Base-by-base conservation (phyloP, 2,797 vertebrate genomes). In the Pachyuromys duprasi region DNA sequence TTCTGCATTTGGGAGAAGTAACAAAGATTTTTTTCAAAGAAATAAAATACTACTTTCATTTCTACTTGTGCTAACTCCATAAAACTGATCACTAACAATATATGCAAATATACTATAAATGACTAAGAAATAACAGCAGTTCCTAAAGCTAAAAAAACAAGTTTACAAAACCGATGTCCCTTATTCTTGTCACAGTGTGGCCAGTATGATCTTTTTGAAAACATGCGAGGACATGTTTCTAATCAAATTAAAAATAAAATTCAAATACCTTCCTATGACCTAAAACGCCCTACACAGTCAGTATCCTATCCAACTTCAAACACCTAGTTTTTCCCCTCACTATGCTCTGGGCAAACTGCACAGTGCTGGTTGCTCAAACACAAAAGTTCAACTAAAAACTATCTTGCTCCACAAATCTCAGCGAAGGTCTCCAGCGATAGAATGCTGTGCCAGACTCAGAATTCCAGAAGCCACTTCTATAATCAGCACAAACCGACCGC, bases 61-160 rank as follows among this genome's bases (percentile, higher is more conserved):
- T 95, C 86, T 55, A 76, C 39, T 80, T 75, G 31, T 1, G 8
- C 22, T 65, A 45, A 95, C 33, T 93, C 42, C 62, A 95, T 55
- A 78, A 81, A 95, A 89, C 33, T 89, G 88, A 94, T 5, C 55
- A 79, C 3, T 89, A 13, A 57, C 33, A 81, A 69, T 55, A 36
- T 20, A 4, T 55, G 33, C 70, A 86, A 45, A 20, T n/a, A 67
- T n/a, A 70, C 13, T 60, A 76, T 33, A 53, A 95, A 63, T 20
- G 36, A 63, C 36, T 28, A 63, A 92, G 18, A 93, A 92, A 14
- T 89, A 89, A 91, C 5, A 86, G 62, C 42, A 67, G 26, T 80
- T 92, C 33, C 82, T 67, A 88, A 96, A 92, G 31, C 78, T 79
- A 80, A 93, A 92, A 70, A 49, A 15, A 42, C 5, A 91, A 91